Base-by-base conservation (phyloP, 2,888 invertebrate genomes). In the Bombylius major region DNA sequence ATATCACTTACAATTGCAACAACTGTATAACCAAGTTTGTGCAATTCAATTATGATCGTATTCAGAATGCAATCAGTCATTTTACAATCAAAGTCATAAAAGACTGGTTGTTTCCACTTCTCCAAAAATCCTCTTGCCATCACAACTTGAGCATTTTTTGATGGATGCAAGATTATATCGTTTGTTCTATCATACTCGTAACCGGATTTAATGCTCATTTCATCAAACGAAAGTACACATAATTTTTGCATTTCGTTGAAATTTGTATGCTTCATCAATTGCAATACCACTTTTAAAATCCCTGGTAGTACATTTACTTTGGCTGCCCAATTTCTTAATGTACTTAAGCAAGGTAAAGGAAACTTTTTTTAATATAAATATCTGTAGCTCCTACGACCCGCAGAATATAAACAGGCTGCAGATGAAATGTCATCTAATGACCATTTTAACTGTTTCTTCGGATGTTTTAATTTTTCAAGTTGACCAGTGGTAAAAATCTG, bases 151-250 rank as follows among this genome's bases (percentile, higher is more conserved):
- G 57, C 55, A 49, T 59, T 56, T 31, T 42, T 54, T 8, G 51
- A 55, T 1, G 59, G 54, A 9, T 49, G 50, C 31, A 53, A 48
- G 4, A 46, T 55, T 12, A 47, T 12, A 36, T 56, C 58, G 1
- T 52, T 42, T 23, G 58, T 53, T 48, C 52, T 54, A 42, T 59
- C 56, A 36, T 58, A 59, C 14, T 49, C 55, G 42, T 52, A 57
- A 7, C 12, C 13, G 48, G 51, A 47, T 14, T 52, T 50, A 5
- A 54, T 45, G 45, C 57, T 59, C 55, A 57, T 59, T 47, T 59
- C 58, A 11, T 59, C 58, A 12, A 56, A 56, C 33, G 50, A 54
- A 7, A 58, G 32, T 1, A 61, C 53, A 47, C 59, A 61, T 12
- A 58, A 42, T 34, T 58, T 57, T 53, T 57, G 5, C 5, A 7